Evolutionary conservation across 2,888 invertebrate genomes (phyloP).

Genomic region (Ichneumon xanthorius): DNA sequence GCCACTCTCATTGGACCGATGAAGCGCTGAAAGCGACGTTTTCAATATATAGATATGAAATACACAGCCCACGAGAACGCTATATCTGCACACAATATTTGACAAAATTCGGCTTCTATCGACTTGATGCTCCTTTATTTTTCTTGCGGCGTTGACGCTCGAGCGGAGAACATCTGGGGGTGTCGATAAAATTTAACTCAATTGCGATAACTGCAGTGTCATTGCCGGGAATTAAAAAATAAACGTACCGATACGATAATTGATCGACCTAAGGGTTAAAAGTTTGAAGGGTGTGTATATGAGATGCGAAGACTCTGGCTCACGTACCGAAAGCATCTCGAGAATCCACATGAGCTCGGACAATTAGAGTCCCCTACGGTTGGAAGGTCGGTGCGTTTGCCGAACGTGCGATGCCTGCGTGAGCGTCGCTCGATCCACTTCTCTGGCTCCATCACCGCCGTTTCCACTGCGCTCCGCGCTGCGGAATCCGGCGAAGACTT

Average conservation of each 20-base stretch:
- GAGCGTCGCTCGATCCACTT: conserved; percentile 26
- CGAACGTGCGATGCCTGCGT: conserved; percentile 68
- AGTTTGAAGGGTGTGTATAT: not conserved
- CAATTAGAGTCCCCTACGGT: conserved; percentile 63
- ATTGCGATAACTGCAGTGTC: not conserved
- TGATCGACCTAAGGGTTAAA: not conserved
- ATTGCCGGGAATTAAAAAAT: not conserved
- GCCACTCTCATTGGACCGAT: conserved; percentile 31
- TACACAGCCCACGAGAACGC: not conserved
- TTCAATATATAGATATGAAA: not conserved
- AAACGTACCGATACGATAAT: not conserved
- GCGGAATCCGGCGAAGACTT: not conserved
- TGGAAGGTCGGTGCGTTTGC: conserved; percentile 60
- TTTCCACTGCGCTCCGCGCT: conserved; percentile 21
- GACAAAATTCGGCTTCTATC: conserved; percentile 1
- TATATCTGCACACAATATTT: not conserved
- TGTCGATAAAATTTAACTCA: not conserved
- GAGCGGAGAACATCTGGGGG: not conserved
- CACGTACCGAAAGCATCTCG: conserved; percentile 33
- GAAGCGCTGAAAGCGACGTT: conserved; percentile 23
- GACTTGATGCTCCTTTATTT: not conserved
- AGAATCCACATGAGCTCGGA: conserved; percentile 48
- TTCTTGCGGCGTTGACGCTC: not conserved
- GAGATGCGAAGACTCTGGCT: not conserved
- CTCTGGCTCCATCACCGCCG: not conserved